These are phyloP conservation scores for Pica pica DNA, from an alignment of 2,113 vertebrate species.

Conservation along the genomic window DNA sequence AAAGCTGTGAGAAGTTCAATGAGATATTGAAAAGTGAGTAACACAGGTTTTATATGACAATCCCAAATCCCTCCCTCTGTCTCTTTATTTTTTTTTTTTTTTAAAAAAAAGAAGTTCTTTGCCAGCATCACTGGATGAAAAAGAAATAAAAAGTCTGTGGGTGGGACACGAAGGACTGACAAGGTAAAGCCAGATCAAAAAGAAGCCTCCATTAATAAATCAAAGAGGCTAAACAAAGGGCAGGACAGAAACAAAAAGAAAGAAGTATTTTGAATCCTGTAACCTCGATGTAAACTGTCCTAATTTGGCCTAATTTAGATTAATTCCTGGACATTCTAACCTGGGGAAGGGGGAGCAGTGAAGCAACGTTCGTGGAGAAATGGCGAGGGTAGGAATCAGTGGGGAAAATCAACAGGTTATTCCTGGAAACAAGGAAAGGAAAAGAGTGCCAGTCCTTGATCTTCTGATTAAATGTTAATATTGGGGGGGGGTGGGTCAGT, in stretches of 20 bases:
- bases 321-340: not conserved
- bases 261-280: constrained; percentile 51
- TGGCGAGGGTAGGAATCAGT: not conserved
- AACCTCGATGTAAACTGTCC: constrained; percentile 66
- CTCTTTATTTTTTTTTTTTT: not conserved
- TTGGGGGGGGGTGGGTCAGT: not conserved
- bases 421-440: not conserved
- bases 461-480: not conserved
- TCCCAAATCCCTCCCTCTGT: constrained; percentile 68
- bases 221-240: constrained; percentile 78
- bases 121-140: constrained; percentile 75
- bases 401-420: not conserved
- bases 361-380: not conserved
- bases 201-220: constrained; percentile 77
- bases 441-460: not conserved
- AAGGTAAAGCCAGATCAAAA: constrained; percentile 78
- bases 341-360: not conserved
- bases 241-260: not conserved
- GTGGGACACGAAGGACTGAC: constrained; percentile 77
- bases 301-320: constrained; percentile 38
- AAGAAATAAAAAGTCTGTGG: constrained; percentile 77
- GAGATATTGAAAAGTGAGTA: constrained; percentile 92
- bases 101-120: constrained; percentile 46
- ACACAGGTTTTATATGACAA: constrained; percentile 87
- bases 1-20: constrained; percentile 85